phyloP scores from a whole-genome alignment of 1,140 invertebrate species.

The Drosophila ercepeae region DNA sequence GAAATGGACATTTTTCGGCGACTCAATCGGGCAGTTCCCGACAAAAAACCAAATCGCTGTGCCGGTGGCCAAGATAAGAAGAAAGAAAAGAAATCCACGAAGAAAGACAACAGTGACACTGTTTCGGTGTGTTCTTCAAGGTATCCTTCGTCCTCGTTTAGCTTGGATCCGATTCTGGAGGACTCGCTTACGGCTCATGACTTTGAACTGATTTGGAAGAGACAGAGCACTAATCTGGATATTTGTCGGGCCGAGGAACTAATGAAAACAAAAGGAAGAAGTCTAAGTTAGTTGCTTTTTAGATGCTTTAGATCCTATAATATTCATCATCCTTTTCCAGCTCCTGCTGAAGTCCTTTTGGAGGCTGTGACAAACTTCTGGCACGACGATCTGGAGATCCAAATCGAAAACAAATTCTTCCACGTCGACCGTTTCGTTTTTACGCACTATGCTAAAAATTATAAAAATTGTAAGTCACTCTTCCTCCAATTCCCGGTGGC shows the following conservation, averaged over 20 bases:
- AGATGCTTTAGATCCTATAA: too few relatives aligned
- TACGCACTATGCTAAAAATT: neutral
- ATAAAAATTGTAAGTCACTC: neutral
- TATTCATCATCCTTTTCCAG: slow-evolving; percentile 5
- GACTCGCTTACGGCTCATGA: neutral
- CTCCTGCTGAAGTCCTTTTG: neutral
- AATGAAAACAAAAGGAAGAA: neutral
- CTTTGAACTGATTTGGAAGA: neutral
- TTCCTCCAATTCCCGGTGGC: slow-evolving; percentile 26
- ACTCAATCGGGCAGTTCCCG: too few relatives aligned
- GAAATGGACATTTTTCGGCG: neutral
- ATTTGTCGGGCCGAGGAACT: neutral
- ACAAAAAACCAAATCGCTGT: neutral
- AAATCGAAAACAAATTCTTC: slow-evolving; percentile 15
- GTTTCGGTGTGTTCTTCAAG: too few relatives aligned
- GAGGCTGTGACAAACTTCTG: slow-evolving; percentile 2
- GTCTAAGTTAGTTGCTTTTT: neutral
- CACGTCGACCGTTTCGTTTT: slow-evolving; percentile 40
- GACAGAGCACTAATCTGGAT: neutral
- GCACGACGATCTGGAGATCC: slow-evolving; percentile 35
- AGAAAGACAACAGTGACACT: too few relatives aligned
- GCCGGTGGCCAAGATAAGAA: neutral
- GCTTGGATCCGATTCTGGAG: neutral
- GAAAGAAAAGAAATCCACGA: neutral
- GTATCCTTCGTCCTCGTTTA: too few relatives aligned